phyloP scores from a whole-genome alignment of 2,113 vertebrate species.

The Caretta caretta region DNA sequence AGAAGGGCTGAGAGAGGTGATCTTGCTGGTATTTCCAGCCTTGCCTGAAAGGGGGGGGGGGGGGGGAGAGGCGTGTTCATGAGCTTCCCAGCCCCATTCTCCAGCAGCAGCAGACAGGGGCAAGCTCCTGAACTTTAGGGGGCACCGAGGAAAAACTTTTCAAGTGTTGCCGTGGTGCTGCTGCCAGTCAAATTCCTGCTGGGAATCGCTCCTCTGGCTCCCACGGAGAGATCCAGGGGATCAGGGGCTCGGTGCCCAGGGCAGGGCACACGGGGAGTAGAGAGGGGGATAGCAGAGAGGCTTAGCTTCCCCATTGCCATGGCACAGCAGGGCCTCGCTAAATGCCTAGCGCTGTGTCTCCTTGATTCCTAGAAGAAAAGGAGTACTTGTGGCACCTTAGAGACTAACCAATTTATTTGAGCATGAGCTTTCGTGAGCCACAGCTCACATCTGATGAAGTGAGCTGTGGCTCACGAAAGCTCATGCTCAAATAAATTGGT shows the following conservation, averaged over 20 bases:
- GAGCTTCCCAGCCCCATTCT: not conserved
- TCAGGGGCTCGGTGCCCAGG: not conserved
- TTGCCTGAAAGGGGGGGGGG: not conserved
- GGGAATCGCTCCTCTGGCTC: not conserved
- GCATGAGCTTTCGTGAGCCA: too few relatives aligned
- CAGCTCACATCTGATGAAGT: too few relatives aligned
- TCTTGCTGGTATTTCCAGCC: not conserved
- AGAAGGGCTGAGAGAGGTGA: not conserved
- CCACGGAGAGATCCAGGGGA: too few relatives aligned
- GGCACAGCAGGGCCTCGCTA: not conserved
- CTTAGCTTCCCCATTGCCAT: not conserved
- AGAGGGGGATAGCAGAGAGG: not conserved
- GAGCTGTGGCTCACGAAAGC: too few relatives aligned
- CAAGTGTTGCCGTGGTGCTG: not conserved
- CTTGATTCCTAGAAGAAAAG: too few relatives aligned
- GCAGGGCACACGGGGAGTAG: not conserved
- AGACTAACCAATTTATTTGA: too few relatives aligned
- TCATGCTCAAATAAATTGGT: too few relatives aligned
- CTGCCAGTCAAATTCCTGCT: not conserved
- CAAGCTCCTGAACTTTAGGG: not conserved
- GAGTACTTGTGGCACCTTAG: too few relatives aligned
- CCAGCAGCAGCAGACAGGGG: not conserved
- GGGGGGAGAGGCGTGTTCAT: not conserved
- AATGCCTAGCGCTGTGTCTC: not conserved
- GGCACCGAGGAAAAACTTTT: not conserved